Evolutionary conservation across 2,888 invertebrate genomes (phyloP), one percentile per base, ranked within the genome.

Genomic region (Ditylenchus weischeri): DNA sequence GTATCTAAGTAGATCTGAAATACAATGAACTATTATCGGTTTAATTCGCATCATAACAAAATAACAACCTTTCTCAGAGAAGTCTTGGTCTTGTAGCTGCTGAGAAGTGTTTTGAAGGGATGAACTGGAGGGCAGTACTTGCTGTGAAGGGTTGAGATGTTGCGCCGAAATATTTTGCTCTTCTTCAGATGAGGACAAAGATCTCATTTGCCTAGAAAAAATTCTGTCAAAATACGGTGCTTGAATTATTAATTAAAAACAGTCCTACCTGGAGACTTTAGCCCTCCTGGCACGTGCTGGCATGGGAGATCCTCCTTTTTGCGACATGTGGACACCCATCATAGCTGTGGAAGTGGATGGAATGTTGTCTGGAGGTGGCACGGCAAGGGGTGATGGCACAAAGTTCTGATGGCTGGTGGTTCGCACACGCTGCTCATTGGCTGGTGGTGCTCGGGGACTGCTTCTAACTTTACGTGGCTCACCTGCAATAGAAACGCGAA

Each of bases 1-100:
- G 69, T 81, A 81, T 21, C 79, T 75, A n/a, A 81, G 72, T 15
- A 82, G 71, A 69, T 78, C 81, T 76, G 72, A 65, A 78, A 65
- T 47, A 50, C 49, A 38, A 62, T 21, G 50, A 35, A 48, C 15
- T 60, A 15, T 29, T 23, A 21, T 19, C 21, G 11, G 2, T 21
- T 19, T 10, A 23, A 43, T 23, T n/a, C 23, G 50, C 0, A 19
- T 18, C 19, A 29, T n/a, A n/a, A n/a, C n/a, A n/a, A n/a, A n/a
- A 43, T 2, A 15, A 47, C 8, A 13, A 71, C 71, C 71, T 68
- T 71, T 71, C 35, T 71, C 71, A 4, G 71, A 71, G 57, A 71
- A 71, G 38, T 71, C 71, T 8, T 23, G 54, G 47, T 71, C 69
- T 50, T 38, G 51, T 13, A 61, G 19, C 15, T 23, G 23, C 36